Base-by-base conservation (phyloP, 2,888 invertebrate genomes). In the Hirtodrosophila histrioides region DNA sequence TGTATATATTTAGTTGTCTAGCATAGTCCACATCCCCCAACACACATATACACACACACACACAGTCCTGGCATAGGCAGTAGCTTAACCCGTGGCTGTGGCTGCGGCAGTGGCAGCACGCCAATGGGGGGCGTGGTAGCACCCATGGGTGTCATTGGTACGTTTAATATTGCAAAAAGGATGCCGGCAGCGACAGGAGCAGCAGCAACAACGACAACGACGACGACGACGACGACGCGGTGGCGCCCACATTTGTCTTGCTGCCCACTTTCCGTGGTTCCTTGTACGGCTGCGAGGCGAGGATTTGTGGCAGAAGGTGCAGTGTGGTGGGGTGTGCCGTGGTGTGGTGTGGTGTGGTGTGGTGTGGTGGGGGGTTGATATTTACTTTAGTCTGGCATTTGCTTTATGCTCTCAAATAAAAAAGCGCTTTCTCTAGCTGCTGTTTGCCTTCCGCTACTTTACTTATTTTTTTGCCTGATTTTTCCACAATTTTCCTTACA, bases 1-100 rank as follows among this genome's bases (percentile, higher is more conserved):
- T 82, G 88, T 88, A 88, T 84, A 77, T 88, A 88, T 84, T 82
- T 84, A 81, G 88, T 84, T 82, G 88, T 81, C 85, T 87, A 70
- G 88, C 88, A 80, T 86, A 86, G 84, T 71, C 33, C 49, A 66
- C 62, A 51, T 17, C 40, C 36, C 33, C 36, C 17, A 17, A 17
- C 17, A 17, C 17, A 50, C 39, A 50, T 6, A 54, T 6, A 54
- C 5, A 41, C 24, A 62, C 8, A 12, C 8, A 27, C 17, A n/a
- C 4, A n/a, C 7, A 10, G 33, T 6, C 24, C 10, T 17, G 12
- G 23, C 8, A 36, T 17, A 49, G 56, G 17, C 48, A 17, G 44
- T 48, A 73, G 78, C 75, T 80, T 80, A 80, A 80, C 88, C 83
- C 83, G 44, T 44, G 43, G 29, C 44, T 43, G 33, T 31, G 43